Conservation (phyloP, 2,797 vertebrate genomes). For the Gymnopithys bicolor region DNA sequence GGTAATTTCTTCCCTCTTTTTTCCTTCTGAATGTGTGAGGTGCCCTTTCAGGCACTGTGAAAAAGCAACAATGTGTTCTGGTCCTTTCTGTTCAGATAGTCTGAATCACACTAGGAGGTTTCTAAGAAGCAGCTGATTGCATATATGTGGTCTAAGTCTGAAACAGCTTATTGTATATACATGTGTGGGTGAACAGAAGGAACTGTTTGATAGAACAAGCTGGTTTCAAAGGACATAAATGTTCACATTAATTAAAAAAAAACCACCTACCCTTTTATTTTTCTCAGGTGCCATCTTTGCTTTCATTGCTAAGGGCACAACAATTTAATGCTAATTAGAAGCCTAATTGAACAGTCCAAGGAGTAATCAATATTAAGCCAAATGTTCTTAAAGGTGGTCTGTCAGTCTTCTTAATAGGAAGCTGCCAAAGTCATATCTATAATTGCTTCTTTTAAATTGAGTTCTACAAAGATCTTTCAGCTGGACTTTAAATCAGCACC, state of each 20-base stretch:
- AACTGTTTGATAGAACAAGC: background rate
- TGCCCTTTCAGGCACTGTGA: background rate
- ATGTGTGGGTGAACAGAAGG: background rate
- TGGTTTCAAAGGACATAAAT: background rate
- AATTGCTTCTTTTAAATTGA: background rate
- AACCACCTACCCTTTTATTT: background rate
- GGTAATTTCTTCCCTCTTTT: background rate
- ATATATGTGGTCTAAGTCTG: background rate
- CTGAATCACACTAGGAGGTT: background rate
- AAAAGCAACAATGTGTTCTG: background rate
- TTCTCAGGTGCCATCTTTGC: background rate
- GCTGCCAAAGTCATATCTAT: background rate
- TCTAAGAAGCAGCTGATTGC: background rate
- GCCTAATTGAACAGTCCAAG: background rate
- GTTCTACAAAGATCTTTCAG: background rate
- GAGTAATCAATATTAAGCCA: conserved; percentile 21
- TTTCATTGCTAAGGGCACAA: background rate
- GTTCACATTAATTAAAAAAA: background rate
- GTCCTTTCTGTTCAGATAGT: background rate
- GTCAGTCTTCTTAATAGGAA: background rate
- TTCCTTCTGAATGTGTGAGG: background rate
- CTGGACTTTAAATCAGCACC: background rate
- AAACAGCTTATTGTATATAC: background rate
- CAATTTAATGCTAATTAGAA: conserved; percentile 12
- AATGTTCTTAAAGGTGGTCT: background rate